These are phyloP conservation scores for Pyrrhura leucotis DNA, from an alignment of 2,797 vertebrate species.

Conservation along the genomic window DNA sequence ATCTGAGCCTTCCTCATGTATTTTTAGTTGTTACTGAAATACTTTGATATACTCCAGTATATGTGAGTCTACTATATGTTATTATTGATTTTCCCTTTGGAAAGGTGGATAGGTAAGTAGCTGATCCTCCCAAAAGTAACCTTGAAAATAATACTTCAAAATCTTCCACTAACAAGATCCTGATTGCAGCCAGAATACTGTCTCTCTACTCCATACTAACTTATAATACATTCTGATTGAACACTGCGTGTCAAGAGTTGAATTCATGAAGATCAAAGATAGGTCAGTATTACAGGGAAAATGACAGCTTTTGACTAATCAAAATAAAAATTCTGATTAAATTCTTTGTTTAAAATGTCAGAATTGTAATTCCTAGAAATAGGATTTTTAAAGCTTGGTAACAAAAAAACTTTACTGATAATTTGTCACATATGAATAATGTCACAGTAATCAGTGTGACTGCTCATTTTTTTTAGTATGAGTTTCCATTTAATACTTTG, in stretches of 20 bases:
- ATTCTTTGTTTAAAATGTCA: slow-evolving; percentile 1
- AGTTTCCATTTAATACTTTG: background rate
- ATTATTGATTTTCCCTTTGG: background rate
- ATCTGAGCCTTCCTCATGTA: background rate
- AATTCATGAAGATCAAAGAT: background rate
- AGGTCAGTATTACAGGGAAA: background rate
- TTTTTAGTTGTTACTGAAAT: background rate
- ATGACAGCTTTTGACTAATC: background rate
- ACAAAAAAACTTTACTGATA: background rate
- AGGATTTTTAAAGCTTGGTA: background rate
- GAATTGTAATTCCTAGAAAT: background rate
- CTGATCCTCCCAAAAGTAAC: background rate
- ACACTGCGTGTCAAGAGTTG: background rate
- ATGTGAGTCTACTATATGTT: background rate
- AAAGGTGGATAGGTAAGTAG: background rate
- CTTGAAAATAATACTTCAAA: background rate
- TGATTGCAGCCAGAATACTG: background rate
- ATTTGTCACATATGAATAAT: background rate
- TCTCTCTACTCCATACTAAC: background rate
- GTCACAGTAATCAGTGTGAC: background rate
- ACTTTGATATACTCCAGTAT: background rate
- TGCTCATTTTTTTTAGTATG: background rate
- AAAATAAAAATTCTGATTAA: background rate
- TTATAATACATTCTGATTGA: background rate
- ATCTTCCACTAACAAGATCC: background rate